These are phyloP conservation scores for Gouania willdenowi DNA, from an alignment of 2,797 vertebrate species.

Conservation along the genomic window DNA sequence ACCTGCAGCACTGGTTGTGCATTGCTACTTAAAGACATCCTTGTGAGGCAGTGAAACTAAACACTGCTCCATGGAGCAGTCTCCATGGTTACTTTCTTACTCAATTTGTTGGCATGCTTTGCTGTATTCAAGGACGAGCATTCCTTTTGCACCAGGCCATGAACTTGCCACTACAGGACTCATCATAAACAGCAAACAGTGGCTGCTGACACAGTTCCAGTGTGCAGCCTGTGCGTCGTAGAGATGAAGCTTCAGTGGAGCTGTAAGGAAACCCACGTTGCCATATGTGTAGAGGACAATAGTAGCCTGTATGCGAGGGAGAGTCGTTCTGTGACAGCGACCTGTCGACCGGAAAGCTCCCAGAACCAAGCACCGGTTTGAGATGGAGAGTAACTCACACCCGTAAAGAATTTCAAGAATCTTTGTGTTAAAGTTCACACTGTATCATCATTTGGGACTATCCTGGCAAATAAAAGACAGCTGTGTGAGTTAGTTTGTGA, in stretches of 20 bases:
- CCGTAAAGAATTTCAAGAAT: constrained; percentile 72
- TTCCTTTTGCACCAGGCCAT: constrained; percentile 50
- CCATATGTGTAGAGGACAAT: constrained; percentile 29
- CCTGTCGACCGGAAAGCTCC: constrained; percentile 31
- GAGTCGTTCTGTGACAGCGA: constrained; percentile 40
- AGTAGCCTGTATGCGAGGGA: constrained; percentile 12
- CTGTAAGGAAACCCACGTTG: not conserved
- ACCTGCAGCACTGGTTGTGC: too few species aligned
- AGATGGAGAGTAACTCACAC: constrained; percentile 55
- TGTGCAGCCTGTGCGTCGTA: not conserved
- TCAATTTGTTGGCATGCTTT: constrained; percentile 13
- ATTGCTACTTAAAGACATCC: too few species aligned
- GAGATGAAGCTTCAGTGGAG: not conserved
- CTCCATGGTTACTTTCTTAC: too few species aligned
- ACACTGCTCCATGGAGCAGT: too few species aligned
- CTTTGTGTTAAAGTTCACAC: constrained; percentile 70
- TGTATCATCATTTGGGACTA: constrained; percentile 61
- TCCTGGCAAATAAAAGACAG: constrained; percentile 68
- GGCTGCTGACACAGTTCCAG: constrained; percentile 35
- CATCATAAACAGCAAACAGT: constrained; percentile 43
- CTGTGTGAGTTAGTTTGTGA: constrained; percentile 54
- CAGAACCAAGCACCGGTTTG: constrained; percentile 20
- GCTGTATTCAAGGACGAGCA: constrained; percentile 53
- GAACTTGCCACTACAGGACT: constrained; percentile 53
- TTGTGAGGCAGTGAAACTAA: too few species aligned